phyloP scores from a whole-genome alignment of 2,113 vertebrate genomes.

The Thermophis baileyi region DNA sequence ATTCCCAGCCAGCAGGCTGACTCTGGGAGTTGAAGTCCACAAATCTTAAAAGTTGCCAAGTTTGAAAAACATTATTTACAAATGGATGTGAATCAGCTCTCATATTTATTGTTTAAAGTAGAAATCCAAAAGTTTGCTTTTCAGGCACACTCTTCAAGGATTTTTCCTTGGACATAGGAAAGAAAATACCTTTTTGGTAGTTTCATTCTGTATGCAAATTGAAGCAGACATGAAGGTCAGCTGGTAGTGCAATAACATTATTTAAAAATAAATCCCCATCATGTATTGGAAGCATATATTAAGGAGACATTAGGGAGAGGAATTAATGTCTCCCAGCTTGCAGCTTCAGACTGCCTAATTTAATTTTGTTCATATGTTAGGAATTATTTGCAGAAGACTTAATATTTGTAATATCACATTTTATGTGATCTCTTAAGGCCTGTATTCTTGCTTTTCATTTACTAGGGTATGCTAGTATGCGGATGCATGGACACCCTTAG shows the following conservation, averaged over 20 bases:
- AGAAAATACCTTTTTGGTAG: constrained; percentile 17
- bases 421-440: constrained; percentile 37
- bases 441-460: constrained; percentile 54
- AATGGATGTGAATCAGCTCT: not conserved
- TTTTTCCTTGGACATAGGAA: not conserved
- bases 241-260: constrained; percentile 50
- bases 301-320: constrained; percentile 47
- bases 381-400: constrained; percentile 44
- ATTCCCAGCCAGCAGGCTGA: not conserved
- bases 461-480: constrained; percentile 30
- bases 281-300: constrained; percentile 33
- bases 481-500: constrained; percentile 32
- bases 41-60: not conserved
- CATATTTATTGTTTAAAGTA: not conserved
- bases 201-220: constrained; percentile 46
- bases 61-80: not conserved
- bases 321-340: constrained; percentile 49
- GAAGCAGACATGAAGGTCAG: constrained; percentile 36
- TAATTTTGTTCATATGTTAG: constrained; percentile 51
- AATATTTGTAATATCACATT: constrained; percentile 42
- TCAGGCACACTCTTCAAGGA: constrained; percentile 29
- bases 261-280: constrained; percentile 52
- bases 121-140: not conserved
- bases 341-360: constrained; percentile 48
- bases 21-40: not conserved